Evolutionary conservation across 1,140 invertebrate genomes (phyloP).

Genomic region (Laupala kohalensis): DNA sequence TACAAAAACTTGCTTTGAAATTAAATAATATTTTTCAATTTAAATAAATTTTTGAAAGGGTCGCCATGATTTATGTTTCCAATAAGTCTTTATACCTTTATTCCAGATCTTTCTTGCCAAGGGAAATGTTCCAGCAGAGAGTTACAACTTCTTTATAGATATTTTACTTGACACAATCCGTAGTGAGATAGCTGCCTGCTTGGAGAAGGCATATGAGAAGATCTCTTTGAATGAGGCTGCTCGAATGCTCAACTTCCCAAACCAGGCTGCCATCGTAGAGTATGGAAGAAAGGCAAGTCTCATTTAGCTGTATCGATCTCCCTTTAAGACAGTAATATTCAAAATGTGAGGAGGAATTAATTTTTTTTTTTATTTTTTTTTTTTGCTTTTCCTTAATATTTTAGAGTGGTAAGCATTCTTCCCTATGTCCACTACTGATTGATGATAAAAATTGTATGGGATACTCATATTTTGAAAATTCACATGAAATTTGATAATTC

Average conservation of each 20-base stretch:
- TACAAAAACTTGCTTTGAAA: background rate
- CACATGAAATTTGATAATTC: too few species aligned
- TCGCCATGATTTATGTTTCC: too few species aligned
- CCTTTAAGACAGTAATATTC: too few species aligned
- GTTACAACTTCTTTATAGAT: slow-evolving; percentile 95
- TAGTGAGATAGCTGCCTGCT: slow-evolving; percentile 89
- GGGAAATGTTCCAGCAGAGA: slow-evolving; percentile 89
- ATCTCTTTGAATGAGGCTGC: slow-evolving; percentile 79
- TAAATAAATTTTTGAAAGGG: background rate
- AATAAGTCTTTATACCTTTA: too few species aligned
- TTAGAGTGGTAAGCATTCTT: too few species aligned
- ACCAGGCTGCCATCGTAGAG: slow-evolving; percentile 58
- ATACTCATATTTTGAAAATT: too few species aligned
- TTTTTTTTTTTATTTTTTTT: too few species aligned
- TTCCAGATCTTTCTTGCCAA: slow-evolving; percentile 67
- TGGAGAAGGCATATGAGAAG: slow-evolving; percentile 91
- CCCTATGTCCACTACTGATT: too few species aligned
- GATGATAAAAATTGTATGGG: too few species aligned
- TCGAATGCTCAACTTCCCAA: slow-evolving; percentile 76
- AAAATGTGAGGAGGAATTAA: too few species aligned
- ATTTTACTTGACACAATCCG: slow-evolving; percentile 90
- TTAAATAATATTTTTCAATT: background rate
- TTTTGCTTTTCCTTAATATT: too few species aligned
- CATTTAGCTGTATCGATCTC: too few species aligned
- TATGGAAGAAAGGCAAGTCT: slow-evolving; percentile 57